phyloP scores from a whole-genome alignment of 2,797 vertebrate species.

The Danio albolineatus region DNA sequence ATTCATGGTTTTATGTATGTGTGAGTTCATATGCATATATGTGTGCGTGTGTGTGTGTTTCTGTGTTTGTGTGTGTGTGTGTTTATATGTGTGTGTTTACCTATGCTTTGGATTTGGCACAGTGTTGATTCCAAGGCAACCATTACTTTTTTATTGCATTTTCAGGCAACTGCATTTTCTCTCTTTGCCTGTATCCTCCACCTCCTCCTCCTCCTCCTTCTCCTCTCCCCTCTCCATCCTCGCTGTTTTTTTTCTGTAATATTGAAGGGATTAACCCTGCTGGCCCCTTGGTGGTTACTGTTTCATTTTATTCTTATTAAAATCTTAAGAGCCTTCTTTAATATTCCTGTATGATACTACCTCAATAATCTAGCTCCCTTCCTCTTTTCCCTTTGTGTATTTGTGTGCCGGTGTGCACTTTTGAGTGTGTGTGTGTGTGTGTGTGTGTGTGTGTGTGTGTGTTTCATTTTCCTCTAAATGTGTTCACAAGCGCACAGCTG shows the following conservation, averaged over 20 bases:
- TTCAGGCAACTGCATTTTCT: conserved; percentile 56
- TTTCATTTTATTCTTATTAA: conserved; percentile 99
- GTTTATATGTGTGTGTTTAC: conserved; percentile 57
- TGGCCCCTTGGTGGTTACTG: conserved; percentile 92
- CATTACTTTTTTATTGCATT: conserved; percentile 71
- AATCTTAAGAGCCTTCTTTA: conserved; percentile 99
- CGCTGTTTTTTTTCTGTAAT: conserved; percentile 91
- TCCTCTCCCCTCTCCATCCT: conserved; percentile 79
- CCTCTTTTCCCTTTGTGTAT: conserved; percentile 63
- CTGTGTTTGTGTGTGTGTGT: conserved; percentile 4
- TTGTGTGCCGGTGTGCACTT: conserved; percentile 65
- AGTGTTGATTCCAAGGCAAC: conserved; percentile 51
- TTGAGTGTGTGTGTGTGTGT: conserved; percentile 59
- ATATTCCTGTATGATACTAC: conserved; percentile 91
- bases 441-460: conserved; percentile 63
- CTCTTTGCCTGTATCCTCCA: conserved; percentile 53
- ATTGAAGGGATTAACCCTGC: conserved; percentile 99
- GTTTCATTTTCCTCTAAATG: conserved; percentile 31
- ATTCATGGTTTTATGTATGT: too few relatives aligned
- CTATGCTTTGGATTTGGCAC: conserved; percentile 65
- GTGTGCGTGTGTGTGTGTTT: too few relatives aligned
- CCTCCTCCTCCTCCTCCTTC: conserved; percentile 46
- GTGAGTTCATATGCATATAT: too few relatives aligned
- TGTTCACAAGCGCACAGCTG: conserved; percentile 32
- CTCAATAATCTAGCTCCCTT: conserved; percentile 81